Percentiles rank a stretch among this genome's conserved stretches.
These are phyloP conservation scores for Enteromius afrohamiltoni DNA, from an alignment of 2,797 vertebrate genomes.

Conservation along the genomic window DNA sequence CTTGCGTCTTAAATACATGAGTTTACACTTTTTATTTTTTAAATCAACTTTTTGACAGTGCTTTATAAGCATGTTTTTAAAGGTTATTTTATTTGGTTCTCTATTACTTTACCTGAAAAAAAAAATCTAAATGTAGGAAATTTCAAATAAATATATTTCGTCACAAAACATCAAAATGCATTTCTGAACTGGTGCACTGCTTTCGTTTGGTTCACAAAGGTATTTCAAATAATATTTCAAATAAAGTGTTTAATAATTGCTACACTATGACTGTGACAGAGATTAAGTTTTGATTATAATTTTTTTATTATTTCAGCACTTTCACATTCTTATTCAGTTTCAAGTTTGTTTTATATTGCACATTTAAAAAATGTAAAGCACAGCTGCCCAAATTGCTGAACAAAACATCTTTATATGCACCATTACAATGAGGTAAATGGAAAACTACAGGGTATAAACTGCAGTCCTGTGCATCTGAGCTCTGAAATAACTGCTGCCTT, in stretches of 20 bases:
- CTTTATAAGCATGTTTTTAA: background rate
- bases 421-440: background rate
- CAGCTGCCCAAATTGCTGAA: background rate
- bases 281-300: background rate
- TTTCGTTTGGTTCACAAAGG: background rate
- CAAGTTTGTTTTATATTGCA: background rate
- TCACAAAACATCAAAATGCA: background rate
- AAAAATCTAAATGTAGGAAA: background rate
- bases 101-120: background rate
- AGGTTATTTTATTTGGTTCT: background rate
- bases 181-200: background rate
- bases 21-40: background rate
- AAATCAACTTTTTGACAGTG: background rate
- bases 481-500: background rate
- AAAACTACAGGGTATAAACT: constrained; percentile 1
- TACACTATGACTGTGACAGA: no score
- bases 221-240: background rate
- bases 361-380: background rate
- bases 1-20: background rate
- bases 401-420: background rate
- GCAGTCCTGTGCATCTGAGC: background rate
- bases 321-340: background rate
- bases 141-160: background rate
- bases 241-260: background rate
- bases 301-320: background rate